These are phyloP conservation scores for Hanleya hanleyi DNA, from an alignment of 2,888 invertebrate species.

Conservation along the genomic window DNA sequence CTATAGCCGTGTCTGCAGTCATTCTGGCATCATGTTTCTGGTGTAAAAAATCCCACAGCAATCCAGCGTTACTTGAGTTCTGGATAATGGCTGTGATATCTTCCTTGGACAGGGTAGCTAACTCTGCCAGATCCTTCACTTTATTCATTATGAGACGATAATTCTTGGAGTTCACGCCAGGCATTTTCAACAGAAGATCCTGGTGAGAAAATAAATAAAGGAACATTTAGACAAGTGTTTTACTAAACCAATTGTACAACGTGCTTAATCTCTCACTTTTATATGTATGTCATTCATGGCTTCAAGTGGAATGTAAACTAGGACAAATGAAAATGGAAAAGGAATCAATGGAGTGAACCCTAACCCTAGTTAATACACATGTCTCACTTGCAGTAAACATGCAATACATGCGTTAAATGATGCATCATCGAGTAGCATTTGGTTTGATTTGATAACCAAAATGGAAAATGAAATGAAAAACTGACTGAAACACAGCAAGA, in stretches of 20 bases:
- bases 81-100: slow-evolving; percentile 83
- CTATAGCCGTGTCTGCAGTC: too few relatives aligned
- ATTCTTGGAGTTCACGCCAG: slow-evolving; percentile 92
- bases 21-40: slow-evolving; percentile 30
- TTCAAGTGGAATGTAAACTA: too few relatives aligned
- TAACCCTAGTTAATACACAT: too few relatives aligned
- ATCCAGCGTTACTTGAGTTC: slow-evolving; percentile 74
- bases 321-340: too few relatives aligned
- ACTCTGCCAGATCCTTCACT: slow-evolving; percentile 80
- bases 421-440: too few relatives aligned
- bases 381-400: too few relatives aligned
- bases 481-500: too few relatives aligned
- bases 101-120: slow-evolving; percentile 76
- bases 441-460: too few relatives aligned
- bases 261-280: not conserved
- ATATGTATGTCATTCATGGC: not conserved
- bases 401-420: too few relatives aligned
- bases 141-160: slow-evolving; percentile 84
- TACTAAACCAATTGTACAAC: too few relatives aligned
- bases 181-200: slow-evolving; percentile 89
- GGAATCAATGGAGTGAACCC: too few relatives aligned
- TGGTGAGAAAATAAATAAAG: slow-evolving; percentile 37
- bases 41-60: slow-evolving; percentile 71
- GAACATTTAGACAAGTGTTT: not conserved
- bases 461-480: too few relatives aligned